These are phyloP conservation scores for Spilarctia lutea DNA, from an alignment of 2,888 invertebrate genomes.

Conservation along the genomic window DNA sequence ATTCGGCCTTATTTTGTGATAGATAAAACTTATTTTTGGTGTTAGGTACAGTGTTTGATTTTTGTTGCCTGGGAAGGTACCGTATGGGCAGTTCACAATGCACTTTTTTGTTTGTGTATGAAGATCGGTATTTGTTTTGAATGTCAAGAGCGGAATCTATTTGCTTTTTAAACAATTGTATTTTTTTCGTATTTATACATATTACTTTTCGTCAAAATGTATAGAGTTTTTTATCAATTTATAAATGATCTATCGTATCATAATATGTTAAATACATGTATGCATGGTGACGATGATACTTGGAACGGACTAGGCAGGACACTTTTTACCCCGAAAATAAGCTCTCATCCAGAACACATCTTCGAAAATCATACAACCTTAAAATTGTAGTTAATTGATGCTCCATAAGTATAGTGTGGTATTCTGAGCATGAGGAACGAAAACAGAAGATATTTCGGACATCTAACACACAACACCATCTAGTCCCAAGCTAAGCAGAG, in stretches of 20 bases:
- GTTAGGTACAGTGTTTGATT: constrained; percentile 28
- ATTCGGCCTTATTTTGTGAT: constrained; percentile 52
- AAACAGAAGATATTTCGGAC: neutral
- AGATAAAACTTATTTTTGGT: constrained; percentile 55
- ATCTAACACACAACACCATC: too few species aligned
- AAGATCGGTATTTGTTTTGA: constrained; percentile 73
- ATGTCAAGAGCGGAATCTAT: constrained; percentile 70
- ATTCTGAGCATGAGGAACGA: neutral
- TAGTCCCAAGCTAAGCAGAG: too few species aligned
- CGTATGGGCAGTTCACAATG: constrained; percentile 77
- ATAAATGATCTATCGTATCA: neutral
- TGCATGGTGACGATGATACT: too few species aligned
- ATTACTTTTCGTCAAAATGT: constrained; percentile 12
- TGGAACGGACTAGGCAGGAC: too few species aligned
- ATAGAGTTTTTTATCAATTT: neutral
- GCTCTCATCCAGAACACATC: neutral
- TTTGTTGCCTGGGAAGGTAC: constrained; percentile 74
- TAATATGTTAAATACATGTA: too few species aligned
- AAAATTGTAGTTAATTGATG: neutral
- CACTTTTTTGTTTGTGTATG: constrained; percentile 75
- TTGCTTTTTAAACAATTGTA: constrained; percentile 60
- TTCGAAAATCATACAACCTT: neutral
- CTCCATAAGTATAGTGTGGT: neutral
- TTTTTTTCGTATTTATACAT: constrained; percentile 31
- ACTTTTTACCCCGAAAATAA: too few species aligned